A percentile compares a stretch with the other conserved stretches of the same genome.
Conservation (phyloP, 2,797 vertebrate genomes). For the Cynodonichthys magdalenae region DNA sequence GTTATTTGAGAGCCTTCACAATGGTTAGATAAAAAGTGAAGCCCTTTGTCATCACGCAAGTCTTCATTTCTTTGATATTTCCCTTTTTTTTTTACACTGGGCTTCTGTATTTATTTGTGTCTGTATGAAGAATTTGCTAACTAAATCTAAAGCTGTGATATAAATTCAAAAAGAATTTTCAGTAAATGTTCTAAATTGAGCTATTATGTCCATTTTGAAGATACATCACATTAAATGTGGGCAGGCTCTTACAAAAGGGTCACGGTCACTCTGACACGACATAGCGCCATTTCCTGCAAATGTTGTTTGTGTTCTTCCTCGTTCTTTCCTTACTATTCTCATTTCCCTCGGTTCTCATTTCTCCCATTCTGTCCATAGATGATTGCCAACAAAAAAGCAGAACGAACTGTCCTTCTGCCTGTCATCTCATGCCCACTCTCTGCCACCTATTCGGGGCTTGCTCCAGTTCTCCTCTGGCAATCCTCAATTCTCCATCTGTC, state of each 20-base stretch:
- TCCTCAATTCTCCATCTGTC: slow-evolving; percentile 46
- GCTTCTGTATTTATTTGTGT: neutral
- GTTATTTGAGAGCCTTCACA: neutral
- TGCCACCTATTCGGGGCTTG: slow-evolving; percentile 28
- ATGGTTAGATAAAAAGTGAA: slow-evolving; percentile 33
- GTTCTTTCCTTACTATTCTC: slow-evolving; percentile 6
- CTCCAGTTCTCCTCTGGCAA: slow-evolving; percentile 36
- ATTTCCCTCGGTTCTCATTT: slow-evolving; percentile 28
- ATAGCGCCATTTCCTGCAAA: slow-evolving; percentile 5
- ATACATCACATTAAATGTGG: slow-evolving; percentile 1
- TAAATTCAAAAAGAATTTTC: slow-evolving; percentile 4
- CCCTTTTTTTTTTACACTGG: slow-evolving; percentile 1
- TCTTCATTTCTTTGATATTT: slow-evolving; percentile 36
- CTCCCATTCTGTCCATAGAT: slow-evolving; percentile 45
- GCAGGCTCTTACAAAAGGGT: slow-evolving; percentile 9
- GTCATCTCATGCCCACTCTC: slow-evolving; percentile 28
- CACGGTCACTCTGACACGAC: slow-evolving; percentile 19
- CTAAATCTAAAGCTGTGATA: slow-evolving; percentile 4
- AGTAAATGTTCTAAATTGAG: slow-evolving; percentile 1
- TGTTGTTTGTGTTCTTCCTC: neutral
- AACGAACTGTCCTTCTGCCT: slow-evolving; percentile 19
- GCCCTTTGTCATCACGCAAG: slow-evolving; percentile 11
- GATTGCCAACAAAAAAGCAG: slow-evolving; percentile 30
- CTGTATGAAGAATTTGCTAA: slow-evolving; percentile 15
- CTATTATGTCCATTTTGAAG: slow-evolving; percentile 3